Evolutionary conservation across 2,113 vertebrate genomes (phyloP).

Genomic region (Chaetops frenatus): DNA sequence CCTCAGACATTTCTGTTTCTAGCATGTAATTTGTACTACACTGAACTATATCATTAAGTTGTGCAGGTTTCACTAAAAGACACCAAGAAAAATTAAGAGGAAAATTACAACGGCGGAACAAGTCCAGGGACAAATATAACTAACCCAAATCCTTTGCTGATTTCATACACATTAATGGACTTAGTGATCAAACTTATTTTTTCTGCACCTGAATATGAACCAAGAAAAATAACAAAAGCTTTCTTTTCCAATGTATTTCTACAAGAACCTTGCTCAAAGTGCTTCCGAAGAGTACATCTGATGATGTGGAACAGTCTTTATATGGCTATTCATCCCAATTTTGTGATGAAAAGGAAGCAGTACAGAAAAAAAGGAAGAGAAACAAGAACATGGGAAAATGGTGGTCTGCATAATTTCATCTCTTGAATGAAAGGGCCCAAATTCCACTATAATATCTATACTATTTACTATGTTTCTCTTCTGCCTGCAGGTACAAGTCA

Average conservation of each 20-base stretch:
- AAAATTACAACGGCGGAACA: background rate
- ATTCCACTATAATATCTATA: background rate
- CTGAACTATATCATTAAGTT: background rate
- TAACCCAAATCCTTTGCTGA: background rate
- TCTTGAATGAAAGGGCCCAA: background rate
- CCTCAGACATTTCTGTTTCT: background rate
- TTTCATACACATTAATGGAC: background rate
- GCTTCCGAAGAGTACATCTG: background rate
- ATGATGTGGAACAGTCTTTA: background rate
- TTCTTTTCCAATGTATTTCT: background rate
- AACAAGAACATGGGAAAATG: background rate
- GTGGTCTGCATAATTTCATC: background rate
- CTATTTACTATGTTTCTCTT: background rate
- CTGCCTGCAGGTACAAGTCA: background rate
- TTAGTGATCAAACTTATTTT: background rate
- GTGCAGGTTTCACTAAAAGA: background rate
- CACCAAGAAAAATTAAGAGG: background rate
- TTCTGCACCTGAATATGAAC: background rate
- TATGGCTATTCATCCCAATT: background rate
- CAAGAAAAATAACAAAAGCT: conserved; percentile 15
- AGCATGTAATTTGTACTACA: background rate
- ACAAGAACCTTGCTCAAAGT: background rate
- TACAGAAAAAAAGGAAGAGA: background rate
- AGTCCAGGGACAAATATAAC: background rate
- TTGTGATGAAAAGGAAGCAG: background rate